phyloP scores from a whole-genome alignment of 2,113 vertebrate genomes.

The Columbina picui region DNA sequence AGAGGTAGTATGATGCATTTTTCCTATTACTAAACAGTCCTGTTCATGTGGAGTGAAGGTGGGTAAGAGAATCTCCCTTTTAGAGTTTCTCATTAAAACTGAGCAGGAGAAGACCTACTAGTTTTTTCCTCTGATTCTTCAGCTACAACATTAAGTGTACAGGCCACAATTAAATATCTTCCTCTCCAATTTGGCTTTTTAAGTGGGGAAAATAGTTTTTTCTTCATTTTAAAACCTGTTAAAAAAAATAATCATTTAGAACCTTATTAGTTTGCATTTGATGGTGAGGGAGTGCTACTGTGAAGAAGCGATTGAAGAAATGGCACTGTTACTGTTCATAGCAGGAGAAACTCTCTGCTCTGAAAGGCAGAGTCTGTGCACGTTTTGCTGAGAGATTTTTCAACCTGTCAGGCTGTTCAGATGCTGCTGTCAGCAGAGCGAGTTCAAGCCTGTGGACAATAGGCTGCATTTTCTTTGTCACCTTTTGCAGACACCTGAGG shows the following conservation, averaged over 20 bases:
- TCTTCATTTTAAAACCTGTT: neutral
- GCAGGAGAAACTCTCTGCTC: neutral
- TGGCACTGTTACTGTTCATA: neutral
- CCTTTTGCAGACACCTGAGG: neutral
- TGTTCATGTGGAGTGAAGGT: neutral
- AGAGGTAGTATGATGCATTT: neutral
- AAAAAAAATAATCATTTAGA: neutral
- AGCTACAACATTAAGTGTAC: neutral
- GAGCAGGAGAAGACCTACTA: neutral
- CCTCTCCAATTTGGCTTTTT: neutral
- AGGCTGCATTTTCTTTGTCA: neutral
- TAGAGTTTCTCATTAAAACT: neutral
- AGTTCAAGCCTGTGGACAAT: neutral
- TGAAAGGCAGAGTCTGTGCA: neutral
- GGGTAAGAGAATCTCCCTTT: neutral
- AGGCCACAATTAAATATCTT: neutral
- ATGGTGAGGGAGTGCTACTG: neutral
- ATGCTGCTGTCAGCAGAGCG: neutral
- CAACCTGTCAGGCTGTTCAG: neutral
- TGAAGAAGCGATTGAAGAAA: neutral
- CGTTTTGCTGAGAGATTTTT: neutral
- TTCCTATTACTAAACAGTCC: neutral
- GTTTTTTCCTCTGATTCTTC: neutral
- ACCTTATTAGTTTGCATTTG: neutral
- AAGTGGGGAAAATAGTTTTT: neutral